phyloP scores from a whole-genome alignment of 2,888 invertebrate genomes.

The Caenorhabditis uteleia region DNA sequence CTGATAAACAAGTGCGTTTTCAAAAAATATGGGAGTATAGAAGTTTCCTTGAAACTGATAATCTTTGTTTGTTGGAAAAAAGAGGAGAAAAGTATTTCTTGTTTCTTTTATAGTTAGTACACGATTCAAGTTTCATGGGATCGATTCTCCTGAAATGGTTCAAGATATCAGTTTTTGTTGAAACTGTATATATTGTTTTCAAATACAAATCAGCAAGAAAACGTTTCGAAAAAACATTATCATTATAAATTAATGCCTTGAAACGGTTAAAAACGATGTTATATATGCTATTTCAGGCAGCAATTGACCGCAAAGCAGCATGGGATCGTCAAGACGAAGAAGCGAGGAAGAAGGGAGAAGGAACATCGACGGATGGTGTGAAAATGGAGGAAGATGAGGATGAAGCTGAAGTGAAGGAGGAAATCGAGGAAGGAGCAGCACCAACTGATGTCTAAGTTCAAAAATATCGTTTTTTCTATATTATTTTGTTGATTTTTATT shows the following conservation, averaged over 20 bases:
- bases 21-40: no score
- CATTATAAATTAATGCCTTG: not conserved
- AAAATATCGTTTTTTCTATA: not conserved
- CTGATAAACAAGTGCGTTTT: not conserved
- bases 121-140: no score
- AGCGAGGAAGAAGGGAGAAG: conserved; percentile 2
- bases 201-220: not conserved
- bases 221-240: not conserved
- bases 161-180: no score
- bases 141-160: no score
- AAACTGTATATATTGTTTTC: no score
- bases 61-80: no score
- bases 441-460: not conserved
- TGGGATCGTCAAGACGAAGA: conserved; percentile 18
- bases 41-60: not conserved
- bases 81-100: no score
- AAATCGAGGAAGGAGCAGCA: conserved; percentile 3
- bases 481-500: conserved; percentile 3
- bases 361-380: not conserved
- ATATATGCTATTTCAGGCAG: conserved; percentile 9
- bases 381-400: conserved; percentile 5
- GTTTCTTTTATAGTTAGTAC: no score
- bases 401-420: conserved; percentile 4
- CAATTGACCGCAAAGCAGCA: conserved; percentile 28
- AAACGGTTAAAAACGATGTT: not conserved